Evolutionary conservation across 1,140 invertebrate genomes (phyloP).

Genomic region (Ceratosolen solmsi): DNA sequence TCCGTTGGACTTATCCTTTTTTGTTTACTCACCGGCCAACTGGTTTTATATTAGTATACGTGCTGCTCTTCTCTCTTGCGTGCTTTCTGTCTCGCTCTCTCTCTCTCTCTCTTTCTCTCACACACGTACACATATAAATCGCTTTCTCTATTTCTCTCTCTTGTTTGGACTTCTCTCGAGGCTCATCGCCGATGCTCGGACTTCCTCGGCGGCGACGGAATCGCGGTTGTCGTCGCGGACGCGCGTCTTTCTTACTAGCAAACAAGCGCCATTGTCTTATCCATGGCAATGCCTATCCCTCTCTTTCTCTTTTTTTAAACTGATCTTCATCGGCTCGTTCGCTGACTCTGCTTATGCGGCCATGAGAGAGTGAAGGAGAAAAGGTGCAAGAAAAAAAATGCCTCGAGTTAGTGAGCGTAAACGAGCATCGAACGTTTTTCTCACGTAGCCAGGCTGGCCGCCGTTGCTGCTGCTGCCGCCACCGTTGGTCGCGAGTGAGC

Average conservation of each 20-base stretch:
- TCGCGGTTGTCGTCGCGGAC: constrained; percentile 51
- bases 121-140: too few relatives aligned
- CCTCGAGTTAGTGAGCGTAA: constrained; percentile 45
- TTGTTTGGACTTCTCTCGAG: constrained; percentile 45
- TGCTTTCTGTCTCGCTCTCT: constrained; percentile 59
- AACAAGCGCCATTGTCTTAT: constrained; percentile 52
- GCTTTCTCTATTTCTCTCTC: constrained; percentile 61
- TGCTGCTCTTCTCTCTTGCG: constrained; percentile 50
- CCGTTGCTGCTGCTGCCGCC: background rate
- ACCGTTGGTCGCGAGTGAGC: background rate
- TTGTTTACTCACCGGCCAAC: constrained; percentile 74
- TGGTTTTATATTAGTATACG: constrained; percentile 70
- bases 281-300: background rate
- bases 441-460: constrained; percentile 27
- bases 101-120: too few relatives aligned
- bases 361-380: constrained; percentile 65
- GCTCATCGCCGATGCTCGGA: constrained; percentile 21
- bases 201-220: constrained; percentile 5
- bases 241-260: constrained; percentile 54
- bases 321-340: constrained; percentile 1
- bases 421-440: constrained; percentile 46
- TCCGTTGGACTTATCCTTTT: constrained; percentile 69
- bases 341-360: constrained; percentile 64
- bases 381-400: constrained; percentile 63
- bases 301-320: constrained; percentile 29